These are phyloP conservation scores for Onychostoma macrolepis DNA, from an alignment of 2,113 vertebrate species.

Conservation along the genomic window DNA sequence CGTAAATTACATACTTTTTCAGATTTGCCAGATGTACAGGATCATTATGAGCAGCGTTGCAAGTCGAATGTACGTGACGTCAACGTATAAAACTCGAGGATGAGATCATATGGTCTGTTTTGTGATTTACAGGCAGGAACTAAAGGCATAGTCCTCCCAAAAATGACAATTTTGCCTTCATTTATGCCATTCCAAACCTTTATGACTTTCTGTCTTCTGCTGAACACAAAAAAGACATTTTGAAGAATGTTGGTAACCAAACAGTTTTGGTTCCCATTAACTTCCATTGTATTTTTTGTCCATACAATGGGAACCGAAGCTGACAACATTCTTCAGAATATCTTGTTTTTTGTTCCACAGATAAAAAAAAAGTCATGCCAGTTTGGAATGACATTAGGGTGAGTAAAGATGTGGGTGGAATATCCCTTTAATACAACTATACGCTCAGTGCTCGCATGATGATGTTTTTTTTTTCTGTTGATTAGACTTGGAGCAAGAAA, in stretches of 20 bases:
- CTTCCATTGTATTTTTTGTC: neutral
- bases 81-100: neutral
- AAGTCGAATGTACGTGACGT: neutral
- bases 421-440: neutral
- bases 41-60: neutral
- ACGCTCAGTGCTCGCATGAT: neutral
- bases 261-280: neutral
- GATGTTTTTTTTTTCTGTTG: neutral
- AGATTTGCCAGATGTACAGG: neutral
- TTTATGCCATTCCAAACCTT: neutral
- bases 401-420: neutral
- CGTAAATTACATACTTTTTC: slow-evolving; percentile 3
- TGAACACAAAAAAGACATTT: neutral
- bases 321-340: neutral
- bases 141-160: neutral
- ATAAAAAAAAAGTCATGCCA: too few species aligned
- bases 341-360: neutral
- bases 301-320: neutral
- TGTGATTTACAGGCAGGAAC: neutral
- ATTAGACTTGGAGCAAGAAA: slow-evolving; percentile 5
- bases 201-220: neutral
- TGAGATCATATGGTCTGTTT: slow-evolving; percentile 10
- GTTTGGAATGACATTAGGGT: neutral
- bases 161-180: neutral
- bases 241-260: neutral